phyloP scores from a whole-genome alignment of 2,888 invertebrate genomes.

The Dryobotodes eremita region DNA sequence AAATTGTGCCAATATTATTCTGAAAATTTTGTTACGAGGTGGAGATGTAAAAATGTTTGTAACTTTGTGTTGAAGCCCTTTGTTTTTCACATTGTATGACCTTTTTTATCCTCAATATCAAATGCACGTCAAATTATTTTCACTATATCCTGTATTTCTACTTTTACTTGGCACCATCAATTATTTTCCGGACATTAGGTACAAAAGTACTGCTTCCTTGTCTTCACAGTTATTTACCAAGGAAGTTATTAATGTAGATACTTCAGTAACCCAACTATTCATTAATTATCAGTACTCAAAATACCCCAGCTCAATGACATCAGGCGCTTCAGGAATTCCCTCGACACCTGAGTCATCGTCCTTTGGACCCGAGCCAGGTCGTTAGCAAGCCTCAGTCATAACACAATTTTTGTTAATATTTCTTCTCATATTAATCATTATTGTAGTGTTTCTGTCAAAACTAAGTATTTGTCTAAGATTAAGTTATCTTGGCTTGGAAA shows the following conservation, averaged over 20 bases:
- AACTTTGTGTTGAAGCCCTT: slow-evolving; percentile 6
- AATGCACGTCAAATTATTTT: too few relatives aligned
- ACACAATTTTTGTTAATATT: slow-evolving; percentile 36
- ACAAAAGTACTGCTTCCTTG: neutral
- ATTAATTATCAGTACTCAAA: slow-evolving; percentile 35
- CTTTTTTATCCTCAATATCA: neutral
- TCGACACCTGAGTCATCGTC: slow-evolving; percentile 62
- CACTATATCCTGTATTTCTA: neutral
- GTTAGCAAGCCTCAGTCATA: slow-evolving; percentile 48
- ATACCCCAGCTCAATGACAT: slow-evolving; percentile 47
- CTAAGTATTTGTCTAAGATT: neutral
- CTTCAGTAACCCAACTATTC: slow-evolving; percentile 21
- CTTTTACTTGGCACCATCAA: neutral
- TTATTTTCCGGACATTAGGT: neutral
- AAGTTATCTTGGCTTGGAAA: neutral
- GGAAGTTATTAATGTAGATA: slow-evolving; percentile 1
- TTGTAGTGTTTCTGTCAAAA: neutral
- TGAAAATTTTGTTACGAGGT: slow-evolving; percentile 10
- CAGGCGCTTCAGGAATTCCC: slow-evolving; percentile 62
- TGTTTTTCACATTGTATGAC: neutral
- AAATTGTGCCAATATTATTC: slow-evolving; percentile 35
- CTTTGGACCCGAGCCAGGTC: slow-evolving; percentile 66
- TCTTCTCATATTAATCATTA: slow-evolving; percentile 12
- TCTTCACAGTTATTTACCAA: neutral
- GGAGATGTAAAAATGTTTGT: slow-evolving; percentile 7